A percentile compares a stretch with the other conserved stretches of the same genome.
phyloP scores from a whole-genome alignment of 1,140 invertebrate species.

The Drosophila lacteicornis region DNA sequence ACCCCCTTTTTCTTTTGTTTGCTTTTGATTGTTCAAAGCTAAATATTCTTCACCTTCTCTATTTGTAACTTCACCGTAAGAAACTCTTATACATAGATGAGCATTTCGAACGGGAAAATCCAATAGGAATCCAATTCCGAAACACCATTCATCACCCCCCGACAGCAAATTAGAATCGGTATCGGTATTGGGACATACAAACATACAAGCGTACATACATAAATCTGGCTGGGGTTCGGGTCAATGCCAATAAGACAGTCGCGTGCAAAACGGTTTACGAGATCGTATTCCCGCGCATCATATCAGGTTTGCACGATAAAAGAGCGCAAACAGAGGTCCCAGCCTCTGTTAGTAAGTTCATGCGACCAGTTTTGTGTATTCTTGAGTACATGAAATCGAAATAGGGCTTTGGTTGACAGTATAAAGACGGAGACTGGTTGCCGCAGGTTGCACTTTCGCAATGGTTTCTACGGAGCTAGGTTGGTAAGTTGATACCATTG shows the following conservation, averaged over 20 bases:
- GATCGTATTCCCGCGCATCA: constrained; percentile 56
- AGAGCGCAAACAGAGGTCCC: constrained; percentile 46
- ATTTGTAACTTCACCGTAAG: constrained; percentile 28
- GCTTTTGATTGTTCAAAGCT: constrained; percentile 13
- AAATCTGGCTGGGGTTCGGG: constrained; percentile 32
- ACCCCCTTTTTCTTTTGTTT: constrained; percentile 3
- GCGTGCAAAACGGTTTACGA: constrained; percentile 68
- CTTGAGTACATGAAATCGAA: not conserved
- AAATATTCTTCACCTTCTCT: constrained; percentile 35
- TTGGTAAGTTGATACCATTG: too few relatives aligned
- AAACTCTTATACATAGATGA: constrained; percentile 24
- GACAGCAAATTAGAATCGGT: constrained; percentile 37
- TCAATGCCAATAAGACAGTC: constrained; percentile 80
- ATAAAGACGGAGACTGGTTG: not conserved
- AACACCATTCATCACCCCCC: constrained; percentile 40
- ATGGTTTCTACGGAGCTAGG: not conserved
- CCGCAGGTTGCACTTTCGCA: too few relatives aligned
- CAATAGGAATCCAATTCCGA: constrained; percentile 22
- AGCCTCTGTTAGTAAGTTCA: constrained; percentile 6
- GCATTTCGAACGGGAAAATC: constrained; percentile 36
- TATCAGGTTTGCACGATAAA: constrained; percentile 76
- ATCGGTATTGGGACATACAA: constrained; percentile 7
- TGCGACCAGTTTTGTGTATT: not conserved
- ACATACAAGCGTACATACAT: not conserved
- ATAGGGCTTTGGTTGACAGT: constrained; percentile 9